phyloP scores from a whole-genome alignment of 2,888 invertebrate genomes.

The Habroteleia sp. region DNA sequence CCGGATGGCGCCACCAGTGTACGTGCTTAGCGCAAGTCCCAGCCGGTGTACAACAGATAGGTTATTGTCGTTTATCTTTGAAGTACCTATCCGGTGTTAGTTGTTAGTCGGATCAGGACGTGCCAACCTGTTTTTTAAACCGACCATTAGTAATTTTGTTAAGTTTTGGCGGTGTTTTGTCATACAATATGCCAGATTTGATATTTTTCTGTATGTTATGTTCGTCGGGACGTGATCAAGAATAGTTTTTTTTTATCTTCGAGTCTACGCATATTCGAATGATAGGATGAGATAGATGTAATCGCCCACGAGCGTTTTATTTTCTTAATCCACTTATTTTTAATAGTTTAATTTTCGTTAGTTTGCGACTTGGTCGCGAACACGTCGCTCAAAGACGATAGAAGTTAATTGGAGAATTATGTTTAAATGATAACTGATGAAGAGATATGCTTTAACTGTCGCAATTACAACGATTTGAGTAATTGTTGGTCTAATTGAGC shows the following conservation, averaged over 20 bases:
- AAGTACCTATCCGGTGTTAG: constrained; percentile 77
- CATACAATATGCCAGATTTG: constrained; percentile 55
- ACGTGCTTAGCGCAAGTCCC: constrained; percentile 71
- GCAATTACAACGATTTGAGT: constrained; percentile 54
- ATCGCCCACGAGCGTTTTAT: constrained; percentile 37
- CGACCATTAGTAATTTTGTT: constrained; percentile 71
- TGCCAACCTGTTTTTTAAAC: constrained; percentile 76
- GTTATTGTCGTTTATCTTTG: constrained; percentile 76
- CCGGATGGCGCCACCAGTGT: constrained; percentile 58
- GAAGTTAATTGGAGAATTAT: constrained; percentile 49
- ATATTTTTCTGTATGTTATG: constrained; percentile 29
- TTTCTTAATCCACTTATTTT: constrained; percentile 48
- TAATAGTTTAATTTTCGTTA: constrained; percentile 32
- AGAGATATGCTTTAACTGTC: constrained; percentile 55
- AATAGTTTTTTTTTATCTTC: constrained; percentile 25
- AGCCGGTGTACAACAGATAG: constrained; percentile 75
- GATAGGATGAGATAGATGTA: constrained; percentile 42
- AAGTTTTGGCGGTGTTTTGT: constrained; percentile 60
- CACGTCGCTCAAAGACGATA: constrained; percentile 18
- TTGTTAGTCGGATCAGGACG: constrained; percentile 78
- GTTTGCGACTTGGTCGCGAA: constrained; percentile 21
- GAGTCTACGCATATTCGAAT: constrained; percentile 47
- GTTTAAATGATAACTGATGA: constrained; percentile 48
- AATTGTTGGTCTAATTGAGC: constrained; percentile 53
- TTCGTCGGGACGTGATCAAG: constrained; percentile 45